Conservation (phyloP, 1,140 invertebrate species). For the Asbolus verrucosus region DNA sequence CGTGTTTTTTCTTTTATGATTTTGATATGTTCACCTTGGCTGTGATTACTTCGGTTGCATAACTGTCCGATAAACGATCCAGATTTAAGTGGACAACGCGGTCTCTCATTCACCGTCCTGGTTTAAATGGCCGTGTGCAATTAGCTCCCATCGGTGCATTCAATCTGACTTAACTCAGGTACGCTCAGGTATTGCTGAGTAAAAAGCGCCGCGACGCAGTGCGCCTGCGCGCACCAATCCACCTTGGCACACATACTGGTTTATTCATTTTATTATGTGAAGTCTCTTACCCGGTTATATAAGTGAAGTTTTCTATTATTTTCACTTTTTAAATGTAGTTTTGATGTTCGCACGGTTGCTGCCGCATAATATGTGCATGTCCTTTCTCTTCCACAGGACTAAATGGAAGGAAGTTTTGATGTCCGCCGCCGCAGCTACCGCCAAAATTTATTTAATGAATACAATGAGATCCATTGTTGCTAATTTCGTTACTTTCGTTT, state of each 20-base stretch:
- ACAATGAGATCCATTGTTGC: slow-evolving; percentile 35
- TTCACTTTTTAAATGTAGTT: slow-evolving; percentile 63
- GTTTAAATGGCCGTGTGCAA: slow-evolving; percentile 17
- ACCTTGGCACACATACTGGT: slow-evolving; percentile 64
- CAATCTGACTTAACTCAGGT: slow-evolving; percentile 1
- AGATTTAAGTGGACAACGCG: too few relatives aligned
- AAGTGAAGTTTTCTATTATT: slow-evolving; percentile 64
- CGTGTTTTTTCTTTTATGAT: slow-evolving; percentile 5
- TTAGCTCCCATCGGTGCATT: neutral
- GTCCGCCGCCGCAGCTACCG: neutral
- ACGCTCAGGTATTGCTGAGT: neutral
- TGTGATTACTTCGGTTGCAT: slow-evolving; percentile 30
- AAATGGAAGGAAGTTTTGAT: slow-evolving; percentile 46
- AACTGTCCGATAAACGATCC: slow-evolving; percentile 6
- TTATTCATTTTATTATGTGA: slow-evolving; percentile 61
- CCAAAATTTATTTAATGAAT: slow-evolving; percentile 18
- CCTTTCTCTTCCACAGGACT: slow-evolving; percentile 47
- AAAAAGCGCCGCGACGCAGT: slow-evolving; percentile 2
- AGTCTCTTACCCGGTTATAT: slow-evolving; percentile 61
- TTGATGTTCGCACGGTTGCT: slow-evolving; percentile 48
- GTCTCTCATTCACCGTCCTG: slow-evolving; percentile 21
- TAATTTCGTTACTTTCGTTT: slow-evolving; percentile 39
- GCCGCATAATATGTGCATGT: slow-evolving; percentile 18
- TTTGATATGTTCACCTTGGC: slow-evolving; percentile 33
- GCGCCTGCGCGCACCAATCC: slow-evolving; percentile 57